Conservation (phyloP, 1,140 invertebrate species). For the Drosophila sulfurigaster region DNA sequence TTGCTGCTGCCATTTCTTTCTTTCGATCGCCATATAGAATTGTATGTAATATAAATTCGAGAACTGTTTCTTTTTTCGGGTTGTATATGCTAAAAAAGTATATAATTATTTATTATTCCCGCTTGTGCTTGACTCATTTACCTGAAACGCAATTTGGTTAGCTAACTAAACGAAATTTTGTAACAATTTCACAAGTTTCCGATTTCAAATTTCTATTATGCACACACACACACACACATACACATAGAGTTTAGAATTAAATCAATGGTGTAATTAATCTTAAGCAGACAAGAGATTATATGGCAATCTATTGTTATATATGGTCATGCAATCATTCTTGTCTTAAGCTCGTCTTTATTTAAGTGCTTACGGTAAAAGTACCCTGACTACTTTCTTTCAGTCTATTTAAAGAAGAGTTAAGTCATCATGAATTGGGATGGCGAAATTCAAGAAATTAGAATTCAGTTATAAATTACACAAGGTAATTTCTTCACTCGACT, state of each 20-base stretch:
- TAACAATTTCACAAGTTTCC: constrained; percentile 36
- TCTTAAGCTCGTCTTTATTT: background rate
- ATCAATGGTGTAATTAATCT: background rate
- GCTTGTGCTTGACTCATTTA: constrained; percentile 70
- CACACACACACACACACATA: background rate
- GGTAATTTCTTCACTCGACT: background rate
- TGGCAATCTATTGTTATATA: background rate
- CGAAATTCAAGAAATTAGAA: background rate
- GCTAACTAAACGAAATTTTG: constrained; percentile 42
- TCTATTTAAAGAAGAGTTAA: background rate
- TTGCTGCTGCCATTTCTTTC: constrained; percentile 25
- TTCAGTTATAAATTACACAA: background rate
- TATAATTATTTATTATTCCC: constrained; percentile 36
- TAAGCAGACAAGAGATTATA: background rate
- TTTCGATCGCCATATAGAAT: background rate
- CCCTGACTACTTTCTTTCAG: background rate
- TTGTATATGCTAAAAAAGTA: background rate
- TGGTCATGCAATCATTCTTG: background rate
- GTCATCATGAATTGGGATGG: background rate
- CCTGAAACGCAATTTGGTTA: constrained; percentile 59
- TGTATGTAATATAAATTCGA: constrained; percentile 11
- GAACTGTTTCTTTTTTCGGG: constrained; percentile 6
- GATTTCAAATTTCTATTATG: background rate
- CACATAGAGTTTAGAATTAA: background rate
- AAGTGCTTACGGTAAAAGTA: background rate